These are phyloP conservation scores for Anabacerthia variegaticeps DNA, from an alignment of 2,797 vertebrate species.

Conservation along the genomic window DNA sequence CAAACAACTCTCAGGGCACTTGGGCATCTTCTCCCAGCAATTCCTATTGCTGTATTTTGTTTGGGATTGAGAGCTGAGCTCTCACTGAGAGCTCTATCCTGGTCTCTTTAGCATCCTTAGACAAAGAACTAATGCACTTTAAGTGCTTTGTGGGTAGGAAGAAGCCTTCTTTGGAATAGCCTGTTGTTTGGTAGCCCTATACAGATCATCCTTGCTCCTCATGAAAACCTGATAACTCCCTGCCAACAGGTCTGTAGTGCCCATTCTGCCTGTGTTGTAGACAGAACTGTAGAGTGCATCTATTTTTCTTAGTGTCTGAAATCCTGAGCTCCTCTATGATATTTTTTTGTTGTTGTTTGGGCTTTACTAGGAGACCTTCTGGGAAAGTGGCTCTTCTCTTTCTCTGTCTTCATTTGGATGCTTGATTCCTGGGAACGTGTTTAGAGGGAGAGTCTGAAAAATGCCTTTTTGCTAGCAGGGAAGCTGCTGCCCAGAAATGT, in stretches of 20 bases:
- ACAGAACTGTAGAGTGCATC: neutral
- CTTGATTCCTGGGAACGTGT: neutral
- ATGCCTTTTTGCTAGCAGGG: neutral
- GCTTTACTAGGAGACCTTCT: neutral
- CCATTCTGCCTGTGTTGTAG: neutral
- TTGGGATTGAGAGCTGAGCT: neutral
- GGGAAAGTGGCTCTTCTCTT: neutral
- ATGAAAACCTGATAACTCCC: neutral
- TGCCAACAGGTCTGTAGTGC: neutral
- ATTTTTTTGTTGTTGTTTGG: neutral
- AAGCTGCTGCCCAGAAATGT: neutral
- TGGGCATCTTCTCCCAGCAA: neutral
- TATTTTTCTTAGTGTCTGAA: neutral
- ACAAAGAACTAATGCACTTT: neutral
- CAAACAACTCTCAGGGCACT: neutral
- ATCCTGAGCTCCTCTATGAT: neutral
- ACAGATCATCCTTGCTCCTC: neutral
- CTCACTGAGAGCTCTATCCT: neutral
- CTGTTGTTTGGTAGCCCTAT: neutral
- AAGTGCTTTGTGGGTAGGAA: neutral
- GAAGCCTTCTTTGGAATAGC: neutral
- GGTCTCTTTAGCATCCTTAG: neutral
- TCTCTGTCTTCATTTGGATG: neutral
- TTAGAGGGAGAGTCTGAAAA: neutral
- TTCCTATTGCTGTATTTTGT: neutral